Percentiles rank a stretch among this genome's conserved stretches.
These are phyloP conservation scores for Amiota mariae DNA, from an alignment of 2,888 invertebrate genomes.

Conservation along the genomic window DNA sequence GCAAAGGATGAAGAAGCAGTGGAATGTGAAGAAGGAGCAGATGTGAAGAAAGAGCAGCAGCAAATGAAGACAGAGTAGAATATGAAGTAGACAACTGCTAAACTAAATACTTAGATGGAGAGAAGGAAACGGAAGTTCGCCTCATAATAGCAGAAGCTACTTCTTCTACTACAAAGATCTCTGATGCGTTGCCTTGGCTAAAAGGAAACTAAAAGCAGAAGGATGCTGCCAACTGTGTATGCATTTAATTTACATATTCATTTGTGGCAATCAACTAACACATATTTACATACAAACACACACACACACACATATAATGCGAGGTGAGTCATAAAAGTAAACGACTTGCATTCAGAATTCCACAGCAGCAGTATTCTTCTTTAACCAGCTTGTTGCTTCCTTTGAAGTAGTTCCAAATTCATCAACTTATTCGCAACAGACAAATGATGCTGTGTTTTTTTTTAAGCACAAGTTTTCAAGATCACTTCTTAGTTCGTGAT, in stretches of 20 bases:
- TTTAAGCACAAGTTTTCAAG: too few relatives aligned
- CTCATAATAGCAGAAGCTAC: not conserved
- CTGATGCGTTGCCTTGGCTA: not conserved
- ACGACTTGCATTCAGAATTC: too few relatives aligned
- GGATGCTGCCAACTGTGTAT: constrained; percentile 23
- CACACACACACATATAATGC: not conserved
- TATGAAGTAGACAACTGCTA: too few relatives aligned
- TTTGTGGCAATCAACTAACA: constrained; percentile 25
- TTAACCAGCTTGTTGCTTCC: too few relatives aligned
- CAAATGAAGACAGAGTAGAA: too few relatives aligned
- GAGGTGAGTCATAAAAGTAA: not conserved
- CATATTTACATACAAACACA: not conserved
- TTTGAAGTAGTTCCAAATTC: too few relatives aligned
- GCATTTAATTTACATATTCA: constrained; percentile 34
- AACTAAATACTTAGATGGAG: not conserved
- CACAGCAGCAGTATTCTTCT: too few relatives aligned
- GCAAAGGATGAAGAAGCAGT: not conserved
- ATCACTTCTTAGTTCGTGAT: too few relatives aligned
- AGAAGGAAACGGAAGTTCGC: constrained; percentile 7
- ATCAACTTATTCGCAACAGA: too few relatives aligned
- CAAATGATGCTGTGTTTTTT: too few relatives aligned
- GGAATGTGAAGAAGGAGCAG: too few relatives aligned
- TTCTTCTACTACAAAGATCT: not conserved
- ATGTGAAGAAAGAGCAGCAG: too few relatives aligned
- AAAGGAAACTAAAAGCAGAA: constrained; percentile 12